phyloP scores from a whole-genome alignment of 2,888 invertebrate genomes.

The Arge pagana region DNA sequence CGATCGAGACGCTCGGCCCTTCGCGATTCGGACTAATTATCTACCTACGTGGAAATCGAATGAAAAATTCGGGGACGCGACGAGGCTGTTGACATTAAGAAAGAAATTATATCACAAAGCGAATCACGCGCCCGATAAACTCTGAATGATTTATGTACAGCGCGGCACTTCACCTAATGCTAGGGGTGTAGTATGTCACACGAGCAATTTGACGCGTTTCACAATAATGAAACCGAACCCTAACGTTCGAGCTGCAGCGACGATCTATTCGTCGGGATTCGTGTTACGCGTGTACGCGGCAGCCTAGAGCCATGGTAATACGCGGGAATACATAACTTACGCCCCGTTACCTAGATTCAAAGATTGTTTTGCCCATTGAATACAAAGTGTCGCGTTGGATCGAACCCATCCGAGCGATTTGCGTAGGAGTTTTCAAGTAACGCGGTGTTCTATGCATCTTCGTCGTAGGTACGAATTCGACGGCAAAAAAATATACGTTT shows the following conservation, averaged over 20 bases:
- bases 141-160: conserved; percentile 16
- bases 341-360: conserved; percentile 37
- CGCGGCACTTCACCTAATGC: conserved; percentile 4
- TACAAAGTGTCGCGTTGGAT: conserved; percentile 7
- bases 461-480: too few relatives aligned
- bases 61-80: too few relatives aligned
- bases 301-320: conserved; percentile 6
- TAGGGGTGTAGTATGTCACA: conserved; percentile 42
- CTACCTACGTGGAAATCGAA: too few relatives aligned
- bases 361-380: conserved; percentile 22
- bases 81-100: conserved; percentile 1
- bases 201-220: conserved; percentile 51
- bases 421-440: conserved; percentile 8
- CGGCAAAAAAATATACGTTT: too few relatives aligned
- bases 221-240: conserved; percentile 43
- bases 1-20: too few relatives aligned
- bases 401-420: conserved; percentile 3
- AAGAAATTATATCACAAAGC: conserved; percentile 7
- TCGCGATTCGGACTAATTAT: too few relatives aligned
- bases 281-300: conserved; percentile 11
- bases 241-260: conserved; percentile 4
- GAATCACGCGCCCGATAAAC: conserved; percentile 16
- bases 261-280: conserved; percentile 3
- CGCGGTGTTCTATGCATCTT: too few relatives aligned
- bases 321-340: conserved; percentile 44